Evolutionary conservation across 2,888 invertebrate genomes (phyloP).

Genomic region (Xestia rhomboidea): DNA sequence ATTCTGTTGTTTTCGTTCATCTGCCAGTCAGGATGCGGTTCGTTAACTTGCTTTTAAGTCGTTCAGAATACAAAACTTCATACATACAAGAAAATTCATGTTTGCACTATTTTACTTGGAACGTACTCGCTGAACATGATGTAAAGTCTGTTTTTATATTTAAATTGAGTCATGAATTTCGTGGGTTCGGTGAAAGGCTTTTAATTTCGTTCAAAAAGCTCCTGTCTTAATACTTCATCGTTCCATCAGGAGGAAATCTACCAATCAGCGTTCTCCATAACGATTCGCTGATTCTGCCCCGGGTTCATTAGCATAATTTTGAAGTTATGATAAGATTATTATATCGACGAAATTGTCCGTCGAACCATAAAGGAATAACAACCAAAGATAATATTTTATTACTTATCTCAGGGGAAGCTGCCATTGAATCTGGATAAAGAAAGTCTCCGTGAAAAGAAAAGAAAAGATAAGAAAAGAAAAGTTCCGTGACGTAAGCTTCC

Average conservation of each 20-base stretch:
- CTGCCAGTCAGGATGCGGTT: constrained; percentile 23
- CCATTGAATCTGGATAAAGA: constrained; percentile 55
- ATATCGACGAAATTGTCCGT: constrained; percentile 58
- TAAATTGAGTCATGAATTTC: constrained; percentile 19
- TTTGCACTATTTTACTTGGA: constrained; percentile 5
- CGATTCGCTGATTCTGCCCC: constrained; percentile 54
- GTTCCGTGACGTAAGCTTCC: constrained; percentile 56
- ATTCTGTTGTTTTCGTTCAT: constrained; percentile 50
- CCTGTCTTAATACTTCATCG: constrained; percentile 43
- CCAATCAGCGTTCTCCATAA: constrained; percentile 55
- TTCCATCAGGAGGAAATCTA: constrained; percentile 42
- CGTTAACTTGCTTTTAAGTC: constrained; percentile 28
- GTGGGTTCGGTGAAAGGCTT: constrained; percentile 3
- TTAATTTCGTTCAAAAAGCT: constrained; percentile 37
- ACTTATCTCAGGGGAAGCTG: constrained; percentile 48
- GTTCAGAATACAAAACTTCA: constrained; percentile 13
- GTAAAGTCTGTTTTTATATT: constrained; percentile 14
- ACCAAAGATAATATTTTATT: constrained; percentile 62
- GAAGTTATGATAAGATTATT: constrained; percentile 62
- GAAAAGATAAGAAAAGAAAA: too few species aligned
- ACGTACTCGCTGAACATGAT: neutral
- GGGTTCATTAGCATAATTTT: constrained; percentile 66
- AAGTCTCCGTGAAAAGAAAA: too few species aligned
- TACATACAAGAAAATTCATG: constrained; percentile 18
- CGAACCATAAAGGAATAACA: constrained; percentile 59